Percentiles rank a stretch among this genome's conserved stretches.
Conservation (phyloP, 2,797 vertebrate species). For the Siniperca undulata region DNA sequence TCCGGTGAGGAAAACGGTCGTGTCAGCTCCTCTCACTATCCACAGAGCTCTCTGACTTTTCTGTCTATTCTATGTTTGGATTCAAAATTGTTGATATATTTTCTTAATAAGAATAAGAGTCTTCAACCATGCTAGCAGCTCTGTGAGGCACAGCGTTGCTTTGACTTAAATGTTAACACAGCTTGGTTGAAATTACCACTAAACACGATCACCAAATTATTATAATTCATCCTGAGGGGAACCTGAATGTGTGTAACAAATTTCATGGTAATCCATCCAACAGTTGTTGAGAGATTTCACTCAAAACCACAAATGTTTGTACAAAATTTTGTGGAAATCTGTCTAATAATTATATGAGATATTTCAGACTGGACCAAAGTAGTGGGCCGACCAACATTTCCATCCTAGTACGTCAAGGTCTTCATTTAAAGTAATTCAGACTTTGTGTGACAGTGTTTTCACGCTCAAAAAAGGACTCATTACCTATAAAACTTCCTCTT, state of each 20-base stretch:
- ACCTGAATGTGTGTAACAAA: no score
- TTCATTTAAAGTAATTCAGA: not conserved
- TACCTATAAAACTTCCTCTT: not conserved
- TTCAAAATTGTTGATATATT: conserved; percentile 20
- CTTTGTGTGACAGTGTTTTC: not conserved
- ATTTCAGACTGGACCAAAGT: not conserved
- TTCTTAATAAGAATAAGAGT: conserved; percentile 14
- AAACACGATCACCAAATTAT: not conserved
- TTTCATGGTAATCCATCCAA: no score
- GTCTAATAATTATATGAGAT: not conserved
- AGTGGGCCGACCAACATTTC: not conserved
- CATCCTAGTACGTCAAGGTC: not conserved
- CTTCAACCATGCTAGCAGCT: not conserved
- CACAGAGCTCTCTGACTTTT: conserved; percentile 20
- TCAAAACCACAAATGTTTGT: not conserved
- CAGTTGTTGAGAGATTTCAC: no score
- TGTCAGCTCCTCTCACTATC: conserved; percentile 60
- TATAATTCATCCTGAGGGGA: no score
- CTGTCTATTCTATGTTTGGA: conserved; percentile 19
- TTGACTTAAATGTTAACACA: not conserved
- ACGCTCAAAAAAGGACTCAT: not conserved
- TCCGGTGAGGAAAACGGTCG: conserved; percentile 38
- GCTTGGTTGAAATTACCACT: not conserved
- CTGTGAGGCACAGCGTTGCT: not conserved
- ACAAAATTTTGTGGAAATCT: not conserved